Evolutionary conservation across 2,888 invertebrate genomes (phyloP).

Genomic region (Kuschelorhynchus macadamiae): DNA sequence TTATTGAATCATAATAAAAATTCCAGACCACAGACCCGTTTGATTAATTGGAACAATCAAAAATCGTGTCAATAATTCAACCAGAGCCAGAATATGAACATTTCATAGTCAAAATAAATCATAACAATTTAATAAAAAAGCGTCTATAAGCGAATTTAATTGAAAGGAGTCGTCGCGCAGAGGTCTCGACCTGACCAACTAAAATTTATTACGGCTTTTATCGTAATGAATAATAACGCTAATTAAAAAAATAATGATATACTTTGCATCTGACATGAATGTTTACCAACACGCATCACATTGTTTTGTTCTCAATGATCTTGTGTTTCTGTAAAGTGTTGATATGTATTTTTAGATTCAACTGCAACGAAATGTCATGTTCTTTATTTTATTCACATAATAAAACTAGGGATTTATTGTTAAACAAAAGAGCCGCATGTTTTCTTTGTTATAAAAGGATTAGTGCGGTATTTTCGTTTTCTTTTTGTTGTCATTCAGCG

Average conservation of each 20-base stretch:
- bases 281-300: slow-evolving; percentile 34
- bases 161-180: slow-evolving; percentile 38
- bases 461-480: neutral
- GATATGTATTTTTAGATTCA: slow-evolving; percentile 28
- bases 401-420: slow-evolving; percentile 32
- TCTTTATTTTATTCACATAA: slow-evolving; percentile 46
- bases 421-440: slow-evolving; percentile 39
- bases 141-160: slow-evolving; percentile 32
- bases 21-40: neutral
- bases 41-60: slow-evolving; percentile 12
- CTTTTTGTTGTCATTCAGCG: neutral
- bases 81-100: slow-evolving; percentile 4
- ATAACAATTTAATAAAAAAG: slow-evolving; percentile 39
- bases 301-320: slow-evolving; percentile 31
- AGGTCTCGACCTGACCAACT: slow-evolving; percentile 41
- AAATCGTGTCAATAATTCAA: slow-evolving; percentile 7
- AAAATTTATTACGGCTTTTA: slow-evolving; percentile 41
- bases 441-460: slow-evolving; percentile 19
- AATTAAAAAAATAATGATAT: slow-evolving; percentile 41
- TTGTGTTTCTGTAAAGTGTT: slow-evolving; percentile 21
- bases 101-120: slow-evolving; percentile 33
- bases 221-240: slow-evolving; percentile 27
- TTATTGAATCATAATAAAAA: slow-evolving; percentile 16
- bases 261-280: slow-evolving; percentile 28
- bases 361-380: slow-evolving; percentile 42